phyloP scores from a whole-genome alignment of 2,888 invertebrate species.

The Leucophora obtusa region DNA sequence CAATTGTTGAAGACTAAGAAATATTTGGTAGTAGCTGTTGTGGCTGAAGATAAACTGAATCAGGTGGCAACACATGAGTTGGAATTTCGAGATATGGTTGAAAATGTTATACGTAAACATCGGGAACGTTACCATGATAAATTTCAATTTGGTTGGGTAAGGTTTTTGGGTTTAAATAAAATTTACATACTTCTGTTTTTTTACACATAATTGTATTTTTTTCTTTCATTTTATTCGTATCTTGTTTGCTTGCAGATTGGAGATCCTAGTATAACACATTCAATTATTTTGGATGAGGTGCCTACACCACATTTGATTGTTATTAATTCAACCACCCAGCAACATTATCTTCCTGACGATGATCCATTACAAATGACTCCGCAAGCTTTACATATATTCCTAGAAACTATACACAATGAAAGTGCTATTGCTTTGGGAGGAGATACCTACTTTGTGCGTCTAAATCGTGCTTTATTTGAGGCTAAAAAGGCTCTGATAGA shows the following conservation, averaged over 20 bases:
- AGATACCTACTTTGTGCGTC: constrained; percentile 85
- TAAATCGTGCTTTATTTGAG: constrained; percentile 91
- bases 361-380: constrained; percentile 89
- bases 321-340: constrained; percentile 93
- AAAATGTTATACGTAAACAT: constrained; percentile 86
- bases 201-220: too few relatives aligned
- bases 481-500: constrained; percentile 87
- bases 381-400: constrained; percentile 79
- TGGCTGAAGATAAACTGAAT: constrained; percentile 91
- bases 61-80: constrained; percentile 89
- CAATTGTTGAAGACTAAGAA: constrained; percentile 91
- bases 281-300: constrained; percentile 92
- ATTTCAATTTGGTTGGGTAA: constrained; percentile 95
- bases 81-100: constrained; percentile 91
- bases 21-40: constrained; percentile 91
- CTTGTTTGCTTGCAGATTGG: constrained; percentile 81
- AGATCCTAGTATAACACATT: constrained; percentile 92
- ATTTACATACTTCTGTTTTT: neutral
- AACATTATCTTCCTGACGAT: constrained; percentile 94
- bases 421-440: constrained; percentile 92
- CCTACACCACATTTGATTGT: constrained; percentile 92
- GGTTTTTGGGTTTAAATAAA: constrained; percentile 31
- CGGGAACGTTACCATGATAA: constrained; percentile 88
- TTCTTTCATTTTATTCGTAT: constrained; percentile 19
- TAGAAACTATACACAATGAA: constrained; percentile 83